phyloP scores from a whole-genome alignment of 2,888 invertebrate species.

The Ypsolopha scabrella region DNA sequence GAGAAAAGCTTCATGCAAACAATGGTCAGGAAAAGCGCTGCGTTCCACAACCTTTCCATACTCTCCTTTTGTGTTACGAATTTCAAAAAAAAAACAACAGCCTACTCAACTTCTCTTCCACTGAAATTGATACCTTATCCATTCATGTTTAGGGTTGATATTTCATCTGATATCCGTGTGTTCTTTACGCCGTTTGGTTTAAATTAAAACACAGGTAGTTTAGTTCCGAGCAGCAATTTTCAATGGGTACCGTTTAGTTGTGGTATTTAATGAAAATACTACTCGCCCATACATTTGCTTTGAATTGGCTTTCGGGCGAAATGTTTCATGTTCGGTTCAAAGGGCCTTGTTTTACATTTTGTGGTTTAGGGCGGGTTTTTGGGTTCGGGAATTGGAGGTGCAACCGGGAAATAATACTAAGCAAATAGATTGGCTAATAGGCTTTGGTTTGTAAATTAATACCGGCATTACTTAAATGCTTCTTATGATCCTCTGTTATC shows the following conservation, averaged over 20 bases:
- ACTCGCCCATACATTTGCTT: constrained; percentile 5
- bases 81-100: not conserved
- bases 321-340: constrained; percentile 5
- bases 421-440: no score
- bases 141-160: not conserved
- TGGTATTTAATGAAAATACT: constrained; percentile 17
- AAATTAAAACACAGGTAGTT: constrained; percentile 9
- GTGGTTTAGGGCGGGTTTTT: not conserved
- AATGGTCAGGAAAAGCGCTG: constrained; percentile 5
- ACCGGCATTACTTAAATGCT: no score
- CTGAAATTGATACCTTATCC: not conserved
- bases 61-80: constrained; percentile 1
- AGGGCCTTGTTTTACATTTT: not conserved
- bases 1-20: not conserved
- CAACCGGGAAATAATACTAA: no score
- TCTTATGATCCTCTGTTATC: no score
- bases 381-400: no score
- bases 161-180: not conserved
- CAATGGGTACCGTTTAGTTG: constrained; percentile 21
- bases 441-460: no score
- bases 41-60: constrained; percentile 3
- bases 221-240: constrained; percentile 22
- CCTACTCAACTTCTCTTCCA: not conserved
- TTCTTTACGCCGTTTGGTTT: constrained; percentile 4
- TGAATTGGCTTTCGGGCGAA: not conserved